Evolutionary conservation across 2,113 vertebrate species (phyloP).

Genomic region (Brachionichthys hirsutus): DNA sequence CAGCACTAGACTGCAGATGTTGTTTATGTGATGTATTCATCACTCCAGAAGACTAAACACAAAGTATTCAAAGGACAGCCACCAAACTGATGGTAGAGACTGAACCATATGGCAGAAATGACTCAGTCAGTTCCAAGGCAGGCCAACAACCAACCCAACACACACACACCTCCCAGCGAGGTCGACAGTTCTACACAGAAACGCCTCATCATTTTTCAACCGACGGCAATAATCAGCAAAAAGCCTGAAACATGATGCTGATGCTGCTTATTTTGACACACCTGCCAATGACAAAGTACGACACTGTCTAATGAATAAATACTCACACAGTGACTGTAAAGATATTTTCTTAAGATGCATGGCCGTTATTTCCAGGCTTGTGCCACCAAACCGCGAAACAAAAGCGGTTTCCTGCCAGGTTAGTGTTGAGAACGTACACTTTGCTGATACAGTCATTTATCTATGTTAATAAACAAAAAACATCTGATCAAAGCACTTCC

Average conservation of each 20-base stretch:
- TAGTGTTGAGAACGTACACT: background rate
- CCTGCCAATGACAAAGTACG: no score
- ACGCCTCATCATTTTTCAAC: background rate
- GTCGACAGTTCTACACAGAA: background rate
- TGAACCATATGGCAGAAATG: constrained; percentile 23
- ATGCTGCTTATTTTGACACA: background rate
- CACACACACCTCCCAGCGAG: constrained; percentile 13
- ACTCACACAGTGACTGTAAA: background rate
- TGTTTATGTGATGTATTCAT: background rate
- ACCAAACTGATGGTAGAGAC: constrained; percentile 10
- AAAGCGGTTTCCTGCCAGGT: background rate
- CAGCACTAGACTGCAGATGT: background rate
- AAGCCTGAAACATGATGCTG: background rate
- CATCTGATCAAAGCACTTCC: background rate
- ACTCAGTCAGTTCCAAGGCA: constrained; percentile 17
- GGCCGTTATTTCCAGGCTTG: background rate
- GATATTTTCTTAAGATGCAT: background rate
- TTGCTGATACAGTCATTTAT: constrained; percentile 4
- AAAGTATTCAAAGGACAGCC: constrained; percentile 8
- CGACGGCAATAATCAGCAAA: background rate
- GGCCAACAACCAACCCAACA: constrained; percentile 14
- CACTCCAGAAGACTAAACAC: background rate
- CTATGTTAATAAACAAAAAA: constrained; percentile 13
- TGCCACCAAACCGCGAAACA: background rate
- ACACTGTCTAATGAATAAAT: no score